Conservation (phyloP, 2,113 vertebrate genomes). For the Epinephelus fuscoguttatus region DNA sequence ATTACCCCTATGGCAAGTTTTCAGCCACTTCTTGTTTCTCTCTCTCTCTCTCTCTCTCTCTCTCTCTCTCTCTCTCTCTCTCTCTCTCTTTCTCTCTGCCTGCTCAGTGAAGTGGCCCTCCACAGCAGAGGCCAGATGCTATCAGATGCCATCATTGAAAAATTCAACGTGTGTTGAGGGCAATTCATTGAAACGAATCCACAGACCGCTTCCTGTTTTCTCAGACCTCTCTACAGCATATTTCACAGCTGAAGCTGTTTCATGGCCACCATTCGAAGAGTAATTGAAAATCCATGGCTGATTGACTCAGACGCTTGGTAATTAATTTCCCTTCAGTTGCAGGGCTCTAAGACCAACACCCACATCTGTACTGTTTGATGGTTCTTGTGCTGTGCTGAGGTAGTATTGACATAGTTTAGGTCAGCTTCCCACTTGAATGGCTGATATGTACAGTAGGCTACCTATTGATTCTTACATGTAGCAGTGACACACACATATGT, state of each 20-base stretch:
- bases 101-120: constrained; percentile 39
- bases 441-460: constrained; percentile 2
- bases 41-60: not conserved
- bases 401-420: constrained; percentile 10
- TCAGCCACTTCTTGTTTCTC: constrained; percentile 38
- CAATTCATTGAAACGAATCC: constrained; percentile 67
- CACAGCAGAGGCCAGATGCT: constrained; percentile 50
- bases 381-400: not conserved
- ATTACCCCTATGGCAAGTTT: constrained; percentile 46
- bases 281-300: constrained; percentile 82
- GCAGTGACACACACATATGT: not conserved
- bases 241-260: constrained; percentile 67
- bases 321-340: constrained; percentile 73
- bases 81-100: not conserved
- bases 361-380: constrained; percentile 40
- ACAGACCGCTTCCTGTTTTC: constrained; percentile 42
- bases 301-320: constrained; percentile 74
- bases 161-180: constrained; percentile 56
- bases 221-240: constrained; percentile 48
- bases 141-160: constrained; percentile 54
- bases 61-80: not conserved
- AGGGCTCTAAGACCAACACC: constrained; percentile 50
- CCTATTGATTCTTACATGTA: constrained; percentile 3
- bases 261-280: constrained; percentile 60
- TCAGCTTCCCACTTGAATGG: not conserved